phyloP scores from a whole-genome alignment of 2,888 invertebrate species.

The Lasius platythorax region DNA sequence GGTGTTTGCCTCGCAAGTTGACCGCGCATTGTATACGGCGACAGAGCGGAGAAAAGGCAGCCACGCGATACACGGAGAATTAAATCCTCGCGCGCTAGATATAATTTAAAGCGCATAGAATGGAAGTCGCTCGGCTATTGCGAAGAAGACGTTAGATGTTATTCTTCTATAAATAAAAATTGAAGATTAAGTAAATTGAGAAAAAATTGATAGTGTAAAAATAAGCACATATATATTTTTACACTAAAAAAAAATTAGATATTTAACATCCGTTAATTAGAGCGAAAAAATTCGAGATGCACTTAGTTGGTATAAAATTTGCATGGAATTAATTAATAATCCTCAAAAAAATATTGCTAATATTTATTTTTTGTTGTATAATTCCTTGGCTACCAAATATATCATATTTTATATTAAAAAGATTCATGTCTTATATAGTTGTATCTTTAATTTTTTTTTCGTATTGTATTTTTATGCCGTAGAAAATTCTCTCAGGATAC shows the following conservation, averaged over 20 bases:
- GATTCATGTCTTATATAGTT: background rate
- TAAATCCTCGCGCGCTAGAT: background rate
- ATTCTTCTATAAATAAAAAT: background rate
- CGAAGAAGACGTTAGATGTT: background rate
- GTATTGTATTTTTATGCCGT: background rate
- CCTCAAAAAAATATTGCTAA: too few relatives aligned
- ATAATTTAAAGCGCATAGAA: background rate
- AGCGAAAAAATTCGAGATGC: background rate
- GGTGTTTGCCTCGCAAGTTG: slow-evolving; percentile 39
- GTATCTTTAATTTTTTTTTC: background rate
- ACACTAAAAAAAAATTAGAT: background rate
- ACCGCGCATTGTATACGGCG: background rate
- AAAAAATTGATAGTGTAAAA: background rate
- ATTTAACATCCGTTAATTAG: background rate
- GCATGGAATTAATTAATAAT: too few relatives aligned
- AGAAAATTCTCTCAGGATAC: background rate
- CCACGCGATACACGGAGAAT: slow-evolving; percentile 20
- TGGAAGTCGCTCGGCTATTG: background rate
- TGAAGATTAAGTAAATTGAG: background rate
- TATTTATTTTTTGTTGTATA: background rate
- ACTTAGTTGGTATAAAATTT: too few relatives aligned
- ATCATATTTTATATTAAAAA: background rate
- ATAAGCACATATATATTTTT: background rate
- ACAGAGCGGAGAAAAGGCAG: background rate
- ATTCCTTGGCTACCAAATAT: background rate